These are phyloP conservation scores for Perodicticus potto DNA, from an alignment of 2,797 vertebrate species.

Conservation along the genomic window DNA sequence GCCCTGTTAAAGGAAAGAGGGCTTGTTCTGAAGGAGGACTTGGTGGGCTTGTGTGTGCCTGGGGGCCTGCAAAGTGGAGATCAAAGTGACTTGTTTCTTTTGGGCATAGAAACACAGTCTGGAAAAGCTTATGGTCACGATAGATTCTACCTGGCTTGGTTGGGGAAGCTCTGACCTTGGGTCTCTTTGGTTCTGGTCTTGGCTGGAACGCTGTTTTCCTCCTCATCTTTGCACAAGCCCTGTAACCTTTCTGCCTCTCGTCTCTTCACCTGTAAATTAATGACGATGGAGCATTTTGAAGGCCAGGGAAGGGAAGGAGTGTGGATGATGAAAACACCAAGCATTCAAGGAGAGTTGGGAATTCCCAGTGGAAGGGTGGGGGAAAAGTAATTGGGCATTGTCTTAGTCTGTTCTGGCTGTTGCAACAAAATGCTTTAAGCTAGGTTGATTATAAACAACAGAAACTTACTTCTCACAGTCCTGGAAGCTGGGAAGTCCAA, in stretches of 20 bases:
- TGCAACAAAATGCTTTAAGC: not conserved
- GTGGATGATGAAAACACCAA: not conserved
- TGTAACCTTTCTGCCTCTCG: conserved; percentile 55
- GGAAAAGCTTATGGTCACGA: not conserved
- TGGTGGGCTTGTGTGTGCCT: not conserved
- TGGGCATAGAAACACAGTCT: not conserved
- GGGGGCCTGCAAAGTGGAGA: not conserved
- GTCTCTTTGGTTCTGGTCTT: not conserved
- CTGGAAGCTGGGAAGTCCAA: not conserved
- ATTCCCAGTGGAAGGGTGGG: not conserved
- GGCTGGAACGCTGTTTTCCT: not conserved
- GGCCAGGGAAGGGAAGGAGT: not conserved
- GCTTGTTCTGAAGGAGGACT: not conserved
- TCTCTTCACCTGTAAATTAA: conserved; percentile 73
- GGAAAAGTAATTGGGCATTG: not conserved
- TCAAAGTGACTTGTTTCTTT: not conserved
- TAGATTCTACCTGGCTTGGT: not conserved
- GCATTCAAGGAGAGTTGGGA: not conserved
- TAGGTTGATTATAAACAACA: not conserved
- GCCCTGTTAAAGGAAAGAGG: not conserved
- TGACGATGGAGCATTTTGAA: not conserved
- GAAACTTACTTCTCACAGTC: not conserved
- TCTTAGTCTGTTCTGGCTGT: not conserved
- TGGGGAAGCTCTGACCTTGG: not conserved
- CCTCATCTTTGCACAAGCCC: not conserved